Conservation (phyloP, 2,888 invertebrate genomes). For the Epirrhoe tristata region DNA sequence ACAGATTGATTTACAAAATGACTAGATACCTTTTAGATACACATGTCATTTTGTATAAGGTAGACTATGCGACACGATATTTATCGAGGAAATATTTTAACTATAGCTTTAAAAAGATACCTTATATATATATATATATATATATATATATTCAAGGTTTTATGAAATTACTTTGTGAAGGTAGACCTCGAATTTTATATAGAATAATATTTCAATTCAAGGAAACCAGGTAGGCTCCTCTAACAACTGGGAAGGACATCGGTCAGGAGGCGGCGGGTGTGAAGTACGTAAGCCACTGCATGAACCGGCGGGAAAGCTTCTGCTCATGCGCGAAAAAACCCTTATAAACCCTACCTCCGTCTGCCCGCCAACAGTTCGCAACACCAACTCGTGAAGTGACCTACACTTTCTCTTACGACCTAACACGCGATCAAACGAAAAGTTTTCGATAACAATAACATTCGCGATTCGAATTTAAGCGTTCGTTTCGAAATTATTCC, state of each 20-base stretch:
- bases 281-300: constrained; percentile 60
- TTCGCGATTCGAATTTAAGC: constrained; percentile 42
- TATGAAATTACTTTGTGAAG: neutral
- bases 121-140: too few relatives aligned
- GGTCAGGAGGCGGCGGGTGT: constrained; percentile 45
- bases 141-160: too few relatives aligned
- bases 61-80: too few relatives aligned
- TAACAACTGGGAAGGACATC: constrained; percentile 28
- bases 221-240: constrained; percentile 24
- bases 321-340: constrained; percentile 68
- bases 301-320: constrained; percentile 42
- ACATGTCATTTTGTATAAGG: too few relatives aligned
- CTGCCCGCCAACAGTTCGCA: constrained; percentile 64
- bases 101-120: too few relatives aligned
- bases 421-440: constrained; percentile 59
- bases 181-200: constrained; percentile 19
- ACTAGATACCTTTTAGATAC: too few relatives aligned
- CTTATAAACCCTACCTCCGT: constrained; percentile 60
- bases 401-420: constrained; percentile 50
- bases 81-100: too few relatives aligned
- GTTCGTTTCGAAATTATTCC: constrained; percentile 41
- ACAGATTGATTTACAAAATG: too few relatives aligned
- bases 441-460: constrained; percentile 62
- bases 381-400: constrained; percentile 61
- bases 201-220: constrained; percentile 26